A percentile compares a stretch with the other conserved stretches of the same genome.
Evolutionary conservation across 2,113 vertebrate species (phyloP).

Genomic region (Patagioenas fasciata): DNA sequence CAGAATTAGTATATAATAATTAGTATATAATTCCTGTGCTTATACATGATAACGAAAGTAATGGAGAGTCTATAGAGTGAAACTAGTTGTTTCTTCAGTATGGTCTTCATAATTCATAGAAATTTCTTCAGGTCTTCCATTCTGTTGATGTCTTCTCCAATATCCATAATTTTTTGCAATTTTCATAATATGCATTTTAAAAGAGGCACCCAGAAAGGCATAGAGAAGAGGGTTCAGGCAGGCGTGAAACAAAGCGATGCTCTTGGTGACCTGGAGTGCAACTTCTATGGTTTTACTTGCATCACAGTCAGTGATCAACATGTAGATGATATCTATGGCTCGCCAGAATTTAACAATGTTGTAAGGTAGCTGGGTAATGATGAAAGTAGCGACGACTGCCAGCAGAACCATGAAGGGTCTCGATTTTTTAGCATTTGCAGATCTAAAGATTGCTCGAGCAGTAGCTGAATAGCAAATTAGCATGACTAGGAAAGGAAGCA

Average conservation of each 20-base stretch:
- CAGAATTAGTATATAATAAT: not conserved
- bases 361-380: constrained; percentile 90
- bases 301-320: constrained; percentile 82
- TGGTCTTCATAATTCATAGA: constrained; percentile 70
- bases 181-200: constrained; percentile 82
- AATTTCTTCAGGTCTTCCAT: constrained; percentile 68
- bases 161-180: constrained; percentile 77
- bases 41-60: not conserved
- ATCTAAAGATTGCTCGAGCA: constrained; percentile 72
- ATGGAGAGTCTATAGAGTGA: constrained; percentile 73
- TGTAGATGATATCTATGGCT: constrained; percentile 83
- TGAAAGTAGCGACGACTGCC: constrained; percentile 83
- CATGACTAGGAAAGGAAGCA: constrained; percentile 88
- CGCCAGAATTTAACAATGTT: constrained; percentile 86
- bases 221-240: constrained; percentile 94
- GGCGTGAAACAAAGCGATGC: constrained; percentile 87
- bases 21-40: not conserved
- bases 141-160: constrained; percentile 67
- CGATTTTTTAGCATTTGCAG: constrained; percentile 77
- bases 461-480: constrained; percentile 82
- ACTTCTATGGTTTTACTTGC: constrained; percentile 84
- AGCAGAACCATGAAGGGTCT: constrained; percentile 83
- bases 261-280: constrained; percentile 84
- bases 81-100: constrained; percentile 74
- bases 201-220: constrained; percentile 84